Evolutionary conservation across 1,140 invertebrate species (phyloP).

Genomic region (Tachypleus tridentatus): DNA sequence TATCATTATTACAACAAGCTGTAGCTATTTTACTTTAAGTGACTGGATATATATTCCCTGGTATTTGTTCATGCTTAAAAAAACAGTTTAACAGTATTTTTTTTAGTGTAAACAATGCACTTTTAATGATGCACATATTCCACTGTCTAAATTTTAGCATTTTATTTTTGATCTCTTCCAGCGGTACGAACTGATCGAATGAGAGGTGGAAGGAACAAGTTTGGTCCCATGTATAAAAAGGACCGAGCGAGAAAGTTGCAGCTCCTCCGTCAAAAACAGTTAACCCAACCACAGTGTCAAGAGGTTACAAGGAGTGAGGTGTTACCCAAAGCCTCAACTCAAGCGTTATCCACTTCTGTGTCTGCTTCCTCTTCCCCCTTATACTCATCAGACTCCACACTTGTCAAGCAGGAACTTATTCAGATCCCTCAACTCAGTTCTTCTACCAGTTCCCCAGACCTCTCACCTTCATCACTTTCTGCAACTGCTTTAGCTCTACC

Average conservation of each 20-base stretch:
- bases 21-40: too few relatives aligned
- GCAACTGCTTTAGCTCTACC: background rate
- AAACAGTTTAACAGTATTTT: too few relatives aligned
- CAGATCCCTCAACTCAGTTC: slow-evolving; percentile 83
- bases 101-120: too few relatives aligned
- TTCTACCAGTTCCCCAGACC: slow-evolving; percentile 45
- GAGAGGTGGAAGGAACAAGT: slow-evolving; percentile 97
- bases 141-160: background rate
- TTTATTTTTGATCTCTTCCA: slow-evolving; percentile 44
- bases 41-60: too few relatives aligned
- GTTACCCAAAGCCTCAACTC: too few relatives aligned
- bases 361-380: too few relatives aligned
- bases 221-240: slow-evolving; percentile 98
- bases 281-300: slow-evolving; percentile 37
- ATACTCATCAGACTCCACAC: slow-evolving; percentile 25
- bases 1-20: too few relatives aligned
- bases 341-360: too few relatives aligned
- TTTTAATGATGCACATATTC: too few relatives aligned
- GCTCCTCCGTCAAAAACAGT: slow-evolving; percentile 74
- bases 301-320: background rate
- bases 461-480: slow-evolving; percentile 14
- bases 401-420: slow-evolving; percentile 83
- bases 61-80: too few relatives aligned
- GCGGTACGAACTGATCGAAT: slow-evolving; percentile 95
- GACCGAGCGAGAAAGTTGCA: slow-evolving; percentile 92